Base-by-base conservation (phyloP, 2,888 invertebrate species). In the Ephialtes manifestator region DNA sequence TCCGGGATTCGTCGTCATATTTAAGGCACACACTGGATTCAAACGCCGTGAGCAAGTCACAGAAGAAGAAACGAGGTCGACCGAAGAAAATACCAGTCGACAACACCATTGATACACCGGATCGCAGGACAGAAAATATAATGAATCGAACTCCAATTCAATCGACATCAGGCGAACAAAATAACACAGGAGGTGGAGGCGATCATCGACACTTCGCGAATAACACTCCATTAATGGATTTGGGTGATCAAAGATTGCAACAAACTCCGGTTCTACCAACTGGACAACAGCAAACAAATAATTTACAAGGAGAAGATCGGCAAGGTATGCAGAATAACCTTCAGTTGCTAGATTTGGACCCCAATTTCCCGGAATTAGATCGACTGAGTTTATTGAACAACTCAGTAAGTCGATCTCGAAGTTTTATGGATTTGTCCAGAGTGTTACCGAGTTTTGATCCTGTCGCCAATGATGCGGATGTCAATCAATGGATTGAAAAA, bases 401-500 rank as follows among this genome's bases (percentile, higher is more conserved):
- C 43, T 4, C 24, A 35, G 35, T 58, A 43, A 1, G 2, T 8
- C 51, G 48, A 31, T 31, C n/a, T 10, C 43, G 72, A 24, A 72
- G 43, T 58, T 72, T 46, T 1, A 72, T 58, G 72, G 72, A 58
- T 58, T 13, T 72, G 3, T 72, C 55, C 7, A 60, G 18, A 2
- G 15, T 85, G n/a, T 31, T 87, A 20, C 85, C 86, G 63, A 58
- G 51, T 3, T 86, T 87, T 20, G 72, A 87, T 71, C 86, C 83
- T 8, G 72, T 87, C n/a, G 78, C 75, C 18, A 81, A 71, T 15
- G 81, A 82, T 13, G 74, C 86, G 3, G 81, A 68, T 58, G 84
- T 88, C n/a, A 31, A 48, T 13, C 43, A 31, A 63, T 89, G 87
- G 87, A 86, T 87, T n/a, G 76, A 81, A 11, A 85, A 89, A 76